Evolutionary conservation across 1,140 invertebrate species (phyloP), one percentile per base, ranked within the genome.

Genomic region (Heliconius nattereri): DNA sequence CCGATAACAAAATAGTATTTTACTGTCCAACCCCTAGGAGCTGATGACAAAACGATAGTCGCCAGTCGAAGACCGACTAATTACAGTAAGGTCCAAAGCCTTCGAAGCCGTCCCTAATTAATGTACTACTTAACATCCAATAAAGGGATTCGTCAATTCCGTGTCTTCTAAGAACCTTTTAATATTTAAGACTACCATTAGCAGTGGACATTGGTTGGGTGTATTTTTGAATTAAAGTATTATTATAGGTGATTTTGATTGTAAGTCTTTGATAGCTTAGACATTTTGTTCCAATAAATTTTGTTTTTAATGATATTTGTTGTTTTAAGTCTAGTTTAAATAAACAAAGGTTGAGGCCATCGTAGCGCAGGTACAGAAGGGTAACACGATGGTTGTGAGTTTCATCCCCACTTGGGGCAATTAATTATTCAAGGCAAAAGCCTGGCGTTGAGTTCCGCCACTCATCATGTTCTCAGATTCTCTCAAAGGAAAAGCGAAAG

Each of bases 91-190:
- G 76, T 81, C 79, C 71, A 52, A 54, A 54, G 49, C 74, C 73
- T 49, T 32, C 3, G 70, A 54, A 71, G 71, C 71, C 71, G 73
- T 49, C 60, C 45, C 29, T 85, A 81, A 85, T 81, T 85, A 81
- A 81, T 84, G 80, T 83, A 75, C 79, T 82, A 75, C 80, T 86
- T 84, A 84, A 82, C 80, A 71, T 81, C 73, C 79, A 85, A 83
- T 85, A 76, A 81, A 74, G 73, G 75, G 81, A 82, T 74, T 76
- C 78, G 79, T 84, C 84, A 83, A 82, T 82, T 84, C 60, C 72
- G 66, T 79, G 78, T 75, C 77, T 54, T 23, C 78, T 66, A 76
- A 66, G 73, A 71, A 80, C 75, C 71, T 83, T 84, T 85, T 80
- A 85, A 85, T 78, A 85, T 77, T 74, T 70, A 54, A 54, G 54